These are phyloP conservation scores for Agriopis aurantiaria DNA, from an alignment of 2,888 invertebrate genomes.

Conservation along the genomic window DNA sequence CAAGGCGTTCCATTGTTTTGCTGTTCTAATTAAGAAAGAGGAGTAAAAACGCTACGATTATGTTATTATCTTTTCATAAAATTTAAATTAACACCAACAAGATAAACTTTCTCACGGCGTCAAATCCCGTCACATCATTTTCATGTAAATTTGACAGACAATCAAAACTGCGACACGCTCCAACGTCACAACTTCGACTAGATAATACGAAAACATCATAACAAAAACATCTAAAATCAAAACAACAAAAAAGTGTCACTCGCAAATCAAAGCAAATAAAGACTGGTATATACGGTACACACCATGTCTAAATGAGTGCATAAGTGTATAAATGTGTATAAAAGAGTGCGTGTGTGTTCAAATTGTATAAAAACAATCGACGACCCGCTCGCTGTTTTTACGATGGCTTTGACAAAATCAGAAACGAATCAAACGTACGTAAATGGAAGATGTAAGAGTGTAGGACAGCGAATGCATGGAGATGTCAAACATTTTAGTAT, in stretches of 20 bases:
- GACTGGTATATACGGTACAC: conserved; percentile 63
- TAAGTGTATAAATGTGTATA: conserved; percentile 52
- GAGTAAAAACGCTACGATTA: too few relatives aligned
- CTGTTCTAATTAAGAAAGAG: too few relatives aligned
- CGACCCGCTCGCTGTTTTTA: conserved; percentile 76
- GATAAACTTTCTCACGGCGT: conserved; percentile 72
- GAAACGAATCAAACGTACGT: conserved; percentile 80
- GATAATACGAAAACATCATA: conserved; percentile 72
- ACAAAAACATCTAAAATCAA: conserved; percentile 70
- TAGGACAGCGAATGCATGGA: conserved; percentile 56
- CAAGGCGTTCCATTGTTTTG: too few relatives aligned
- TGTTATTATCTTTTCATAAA: conserved; percentile 34
- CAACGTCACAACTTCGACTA: conserved; percentile 56
- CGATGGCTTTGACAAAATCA: conserved; percentile 83
- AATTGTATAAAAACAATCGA: conserved; percentile 85
- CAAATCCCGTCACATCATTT: conserved; percentile 63
- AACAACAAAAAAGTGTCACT: conserved; percentile 76
- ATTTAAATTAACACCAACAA: conserved; percentile 46
- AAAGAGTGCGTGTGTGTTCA: conserved; percentile 63
- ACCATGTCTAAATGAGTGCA: conserved; percentile 73
- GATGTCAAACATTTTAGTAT: conserved; percentile 31
- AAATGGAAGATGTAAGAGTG: conserved; percentile 77
- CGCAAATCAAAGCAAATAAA: conserved; percentile 81
- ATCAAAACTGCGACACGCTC: conserved; percentile 81
- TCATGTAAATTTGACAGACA: conserved; percentile 83